Evolutionary conservation across 2,797 vertebrate species (phyloP).

Genomic region (Benthosema pterotum): DNA sequence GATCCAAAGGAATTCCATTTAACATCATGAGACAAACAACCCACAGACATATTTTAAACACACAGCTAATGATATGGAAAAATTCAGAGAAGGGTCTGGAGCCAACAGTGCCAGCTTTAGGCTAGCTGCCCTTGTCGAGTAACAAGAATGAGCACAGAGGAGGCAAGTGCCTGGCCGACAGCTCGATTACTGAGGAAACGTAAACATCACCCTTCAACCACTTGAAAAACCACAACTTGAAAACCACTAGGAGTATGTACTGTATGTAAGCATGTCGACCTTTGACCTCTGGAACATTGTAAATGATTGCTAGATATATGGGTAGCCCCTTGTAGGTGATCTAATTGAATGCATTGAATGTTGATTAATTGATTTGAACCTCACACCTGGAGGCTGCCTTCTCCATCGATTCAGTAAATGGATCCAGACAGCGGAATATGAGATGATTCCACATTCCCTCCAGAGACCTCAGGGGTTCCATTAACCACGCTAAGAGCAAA

Average conservation of each 20-base stretch:
- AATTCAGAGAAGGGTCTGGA: slow-evolving; percentile 11
- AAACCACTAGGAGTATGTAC: slow-evolving; percentile 27
- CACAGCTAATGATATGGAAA: slow-evolving; percentile 17
- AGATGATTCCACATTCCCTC: slow-evolving; percentile 13
- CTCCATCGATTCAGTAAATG: slow-evolving; percentile 34
- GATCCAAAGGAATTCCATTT: slow-evolving; percentile 15
- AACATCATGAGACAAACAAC: slow-evolving; percentile 18
- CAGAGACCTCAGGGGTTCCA: slow-evolving; percentile 12
- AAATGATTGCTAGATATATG: slow-evolving; percentile 9
- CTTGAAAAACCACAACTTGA: slow-evolving; percentile 32
- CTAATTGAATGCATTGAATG: slow-evolving; percentile 8
- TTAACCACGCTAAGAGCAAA: slow-evolving; percentile 3
- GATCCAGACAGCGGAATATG: slow-evolving; percentile 1
- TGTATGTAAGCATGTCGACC: slow-evolving; percentile 18
- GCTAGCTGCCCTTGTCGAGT: slow-evolving; percentile 30
- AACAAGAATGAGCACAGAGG: slow-evolving; percentile 20
- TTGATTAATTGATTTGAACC: neutral
- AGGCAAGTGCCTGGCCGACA: slow-evolving; percentile 16
- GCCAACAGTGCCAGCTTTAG: slow-evolving; percentile 14
- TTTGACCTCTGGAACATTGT: slow-evolving; percentile 6
- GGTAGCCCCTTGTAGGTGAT: slow-evolving; percentile 3
- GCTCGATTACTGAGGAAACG: slow-evolving; percentile 30
- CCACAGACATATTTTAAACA: neutral
- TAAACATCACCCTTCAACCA: slow-evolving; percentile 32
- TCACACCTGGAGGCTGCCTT: slow-evolving; percentile 4